These are phyloP conservation scores for Micronycteris hirsuta DNA, from an alignment of 2,113 vertebrate genomes.

Conservation along the genomic window DNA sequence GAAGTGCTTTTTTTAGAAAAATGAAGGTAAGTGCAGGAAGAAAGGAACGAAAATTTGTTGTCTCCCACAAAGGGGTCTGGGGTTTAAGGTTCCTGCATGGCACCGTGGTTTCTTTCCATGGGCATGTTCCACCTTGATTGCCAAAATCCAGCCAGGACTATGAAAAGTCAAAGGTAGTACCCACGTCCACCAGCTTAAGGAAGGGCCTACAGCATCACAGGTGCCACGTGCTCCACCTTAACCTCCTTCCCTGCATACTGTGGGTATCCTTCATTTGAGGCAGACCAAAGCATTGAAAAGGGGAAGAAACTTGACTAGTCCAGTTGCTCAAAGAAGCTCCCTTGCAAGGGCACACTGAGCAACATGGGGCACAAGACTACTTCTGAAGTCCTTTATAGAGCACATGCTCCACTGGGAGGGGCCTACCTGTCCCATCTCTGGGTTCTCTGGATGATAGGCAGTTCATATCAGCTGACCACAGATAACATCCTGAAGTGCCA, in stretches of 20 bases:
- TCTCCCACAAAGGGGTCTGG: not conserved
- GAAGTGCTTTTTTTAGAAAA: conserved; percentile 42
- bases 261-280: not conserved
- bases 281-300: not conserved
- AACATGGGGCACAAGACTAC: not conserved
- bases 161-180: not conserved
- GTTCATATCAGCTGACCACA: not conserved
- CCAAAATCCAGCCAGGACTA: not conserved
- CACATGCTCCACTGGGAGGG: not conserved
- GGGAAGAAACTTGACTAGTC: not conserved
- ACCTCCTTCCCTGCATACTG: not conserved
- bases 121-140: not conserved
- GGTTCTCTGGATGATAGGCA: not conserved
- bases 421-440: not conserved
- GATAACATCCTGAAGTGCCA: not conserved
- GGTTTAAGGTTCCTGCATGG: not conserved
- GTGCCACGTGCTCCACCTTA: not conserved
- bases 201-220: not conserved
- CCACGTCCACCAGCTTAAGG: not conserved
- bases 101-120: not conserved
- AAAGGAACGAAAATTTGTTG: not conserved
- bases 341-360: not conserved
- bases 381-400: not conserved
- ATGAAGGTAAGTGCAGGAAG: not conserved
- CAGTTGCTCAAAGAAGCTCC: not conserved